A percentile compares a stretch with the other conserved stretches of the same genome.
phyloP scores from a whole-genome alignment of 2,888 invertebrate species.

The Flexamia atlantica region DNA sequence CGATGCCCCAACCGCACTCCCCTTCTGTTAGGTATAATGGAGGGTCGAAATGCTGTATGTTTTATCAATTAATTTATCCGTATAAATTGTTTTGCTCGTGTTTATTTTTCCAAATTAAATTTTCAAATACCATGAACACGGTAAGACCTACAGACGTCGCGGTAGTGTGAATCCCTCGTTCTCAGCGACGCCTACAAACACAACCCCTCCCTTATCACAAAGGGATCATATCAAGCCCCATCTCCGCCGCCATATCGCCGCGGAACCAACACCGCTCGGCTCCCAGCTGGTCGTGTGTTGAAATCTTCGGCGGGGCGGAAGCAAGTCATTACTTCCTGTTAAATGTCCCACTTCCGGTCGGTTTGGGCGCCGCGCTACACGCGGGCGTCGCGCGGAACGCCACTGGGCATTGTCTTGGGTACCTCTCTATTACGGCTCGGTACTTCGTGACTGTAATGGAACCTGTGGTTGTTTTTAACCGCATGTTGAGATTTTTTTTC shows the following conservation, averaged over 20 bases:
- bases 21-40: too few species aligned
- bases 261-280: not conserved
- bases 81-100: too few species aligned
- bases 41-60: too few species aligned
- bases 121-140: too few species aligned
- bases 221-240: not conserved
- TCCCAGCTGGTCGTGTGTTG: constrained; percentile 24
- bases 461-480: constrained; percentile 7
- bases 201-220: not conserved
- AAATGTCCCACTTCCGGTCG: constrained; percentile 20
- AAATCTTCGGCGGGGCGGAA: constrained; percentile 35
- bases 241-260: constrained; percentile 17
- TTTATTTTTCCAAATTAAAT: too few species aligned
- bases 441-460: not conserved
- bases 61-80: too few species aligned
- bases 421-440: constrained; percentile 12
- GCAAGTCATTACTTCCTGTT: constrained; percentile 42
- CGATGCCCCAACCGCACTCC: too few species aligned
- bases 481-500: not conserved
- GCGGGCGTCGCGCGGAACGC: constrained; percentile 38
- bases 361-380: constrained; percentile 3
- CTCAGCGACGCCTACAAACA: not conserved
- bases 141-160: too few species aligned
- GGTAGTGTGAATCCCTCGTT: not conserved
- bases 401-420: constrained; percentile 16